Evolutionary conservation across 2,113 vertebrate genomes (phyloP).

Genomic region (Pluvianellus socialis): DNA sequence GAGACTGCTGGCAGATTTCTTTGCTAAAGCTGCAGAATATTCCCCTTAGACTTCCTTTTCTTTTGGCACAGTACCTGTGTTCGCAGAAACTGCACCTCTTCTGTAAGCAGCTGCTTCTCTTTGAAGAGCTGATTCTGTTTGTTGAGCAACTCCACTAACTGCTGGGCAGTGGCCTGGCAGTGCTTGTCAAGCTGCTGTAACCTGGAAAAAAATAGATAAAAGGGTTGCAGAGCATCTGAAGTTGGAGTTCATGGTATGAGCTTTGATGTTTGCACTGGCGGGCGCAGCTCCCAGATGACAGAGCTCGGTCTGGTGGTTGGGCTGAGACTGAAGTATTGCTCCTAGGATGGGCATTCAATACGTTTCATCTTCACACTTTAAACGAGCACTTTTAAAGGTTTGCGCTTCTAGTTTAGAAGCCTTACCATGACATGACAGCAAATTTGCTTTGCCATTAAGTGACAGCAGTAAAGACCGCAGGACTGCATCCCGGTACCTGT

Average conservation of each 20-base stretch:
- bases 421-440: background rate
- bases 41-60: background rate
- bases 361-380: background rate
- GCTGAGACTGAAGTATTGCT: background rate
- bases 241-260: background rate
- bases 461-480: background rate
- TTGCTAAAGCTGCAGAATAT: background rate
- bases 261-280: background rate
- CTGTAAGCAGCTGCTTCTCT: constrained; percentile 83
- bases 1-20: background rate
- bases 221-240: background rate
- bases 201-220: constrained; percentile 70
- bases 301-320: background rate
- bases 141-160: constrained; percentile 88
- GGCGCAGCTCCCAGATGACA: background rate
- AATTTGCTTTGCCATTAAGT: background rate
- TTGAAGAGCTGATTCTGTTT: constrained; percentile 88
- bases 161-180: constrained; percentile 88
- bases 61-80: constrained; percentile 71
- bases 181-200: constrained; percentile 91
- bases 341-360: background rate
- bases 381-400: background rate
- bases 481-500: background rate
- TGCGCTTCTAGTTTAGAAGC: background rate
- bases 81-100: constrained; percentile 80